Percentiles rank a stretch among this genome's conserved stretches.
Evolutionary conservation across 2,113 vertebrate species (phyloP).

Genomic region (Suricata suricatta): DNA sequence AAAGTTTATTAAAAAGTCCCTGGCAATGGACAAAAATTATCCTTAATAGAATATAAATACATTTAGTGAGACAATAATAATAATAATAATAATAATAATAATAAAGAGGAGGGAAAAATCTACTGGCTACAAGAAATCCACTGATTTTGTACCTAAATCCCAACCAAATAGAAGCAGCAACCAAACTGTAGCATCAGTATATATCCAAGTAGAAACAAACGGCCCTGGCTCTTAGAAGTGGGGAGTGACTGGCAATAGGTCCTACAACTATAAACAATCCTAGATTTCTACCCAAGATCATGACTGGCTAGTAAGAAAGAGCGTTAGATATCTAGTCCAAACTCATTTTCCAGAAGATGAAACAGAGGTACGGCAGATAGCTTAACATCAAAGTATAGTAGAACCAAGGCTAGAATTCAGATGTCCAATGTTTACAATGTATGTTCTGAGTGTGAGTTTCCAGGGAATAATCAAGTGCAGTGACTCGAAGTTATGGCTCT

Average conservation of each 20-base stretch:
- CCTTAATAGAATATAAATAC: background rate
- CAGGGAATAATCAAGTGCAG: background rate
- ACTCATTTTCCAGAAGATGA: background rate
- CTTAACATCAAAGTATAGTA: background rate
- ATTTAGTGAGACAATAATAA: background rate
- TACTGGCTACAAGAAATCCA: background rate
- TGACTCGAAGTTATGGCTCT: background rate
- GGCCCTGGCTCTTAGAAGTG: background rate
- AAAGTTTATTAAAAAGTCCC: too few relatives aligned
- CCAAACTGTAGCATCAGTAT: background rate
- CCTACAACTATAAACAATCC: background rate
- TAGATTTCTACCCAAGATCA: background rate
- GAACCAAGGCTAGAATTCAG: constrained; percentile 14
- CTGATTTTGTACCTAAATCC: background rate
- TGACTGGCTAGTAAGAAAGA: background rate
- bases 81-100: background rate
- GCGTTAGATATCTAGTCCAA: background rate
- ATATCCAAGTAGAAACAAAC: background rate
- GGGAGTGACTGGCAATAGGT: background rate
- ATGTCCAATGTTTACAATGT: background rate
- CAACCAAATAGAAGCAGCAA: background rate
- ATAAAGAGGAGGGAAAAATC: background rate
- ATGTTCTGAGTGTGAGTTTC: background rate
- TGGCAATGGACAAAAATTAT: background rate
- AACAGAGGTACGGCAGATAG: background rate